Base-by-base conservation (phyloP, 2,113 vertebrate species). In the Cephalopholis sonnerati region DNA sequence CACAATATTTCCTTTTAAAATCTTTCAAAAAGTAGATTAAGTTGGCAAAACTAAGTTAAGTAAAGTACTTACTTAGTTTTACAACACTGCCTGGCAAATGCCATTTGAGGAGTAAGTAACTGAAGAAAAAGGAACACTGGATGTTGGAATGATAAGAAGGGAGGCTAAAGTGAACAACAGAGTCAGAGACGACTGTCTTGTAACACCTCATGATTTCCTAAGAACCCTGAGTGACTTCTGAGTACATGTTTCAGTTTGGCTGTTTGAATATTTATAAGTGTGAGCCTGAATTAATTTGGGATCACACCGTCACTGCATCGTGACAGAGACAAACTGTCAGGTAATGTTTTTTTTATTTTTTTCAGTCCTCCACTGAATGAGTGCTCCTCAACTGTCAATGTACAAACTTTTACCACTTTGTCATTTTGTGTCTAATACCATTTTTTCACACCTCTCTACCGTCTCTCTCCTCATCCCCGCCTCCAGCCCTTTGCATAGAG, bases 401-500 rank as follows among this genome's bases (percentile, higher is more conserved):
- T 69, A n/a, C 66, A 7, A 15, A 53, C 39, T 44, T 80, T 44
- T 50, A 9, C 27, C 41, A 75, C 83, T 85, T 70, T 80, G 72
- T 84, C 75, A 55, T 74, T 86, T 53, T 11, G 25, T 86, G 71
- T 87, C 51, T 64, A 83, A 68, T 65, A 48, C 48, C 36, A 44
- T 0, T 63, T 46, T 44, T 44, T 46, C 36, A 58, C 68, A 62
- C 73, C 66, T 61, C 78, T 63, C 29, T 67, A 48, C 51, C 62
- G 32, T 39, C 18, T 78, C 59, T 48, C 50, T 24, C 22, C 75
- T 69, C 64, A 44, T 72, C 63, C 74, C 61, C 79, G 27, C 81
- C 75, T 80, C 75, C 68, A 74, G 53, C 63, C 74, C 76, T 87
- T 63, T 72, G 81, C 75, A 72, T 67, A 58, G 74, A 89, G 84